These are phyloP conservation scores for Ispidina picta DNA, from an alignment of 2,797 vertebrate species.

Conservation along the genomic window DNA sequence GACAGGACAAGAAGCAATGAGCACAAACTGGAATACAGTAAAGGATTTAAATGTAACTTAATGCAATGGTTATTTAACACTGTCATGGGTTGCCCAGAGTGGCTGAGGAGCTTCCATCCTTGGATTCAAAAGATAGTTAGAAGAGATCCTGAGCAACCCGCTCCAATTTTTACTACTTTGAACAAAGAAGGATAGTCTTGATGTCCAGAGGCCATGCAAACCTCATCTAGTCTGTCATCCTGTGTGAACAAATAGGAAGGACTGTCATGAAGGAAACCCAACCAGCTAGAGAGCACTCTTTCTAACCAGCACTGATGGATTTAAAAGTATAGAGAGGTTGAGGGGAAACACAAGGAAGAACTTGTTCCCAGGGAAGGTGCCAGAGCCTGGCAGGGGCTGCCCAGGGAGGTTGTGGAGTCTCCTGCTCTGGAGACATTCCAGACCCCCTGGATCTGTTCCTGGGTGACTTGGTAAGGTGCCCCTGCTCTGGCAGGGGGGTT, in stretches of 20 bases:
- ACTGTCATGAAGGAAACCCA: background rate
- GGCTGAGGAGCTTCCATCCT: background rate
- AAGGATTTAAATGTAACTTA: background rate
- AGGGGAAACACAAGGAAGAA: no score
- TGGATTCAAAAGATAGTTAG: background rate
- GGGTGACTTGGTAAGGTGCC: no score
- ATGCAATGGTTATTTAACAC: background rate
- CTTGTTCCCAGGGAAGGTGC: no score
- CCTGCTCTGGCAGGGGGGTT: no score
- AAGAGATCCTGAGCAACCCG: background rate
- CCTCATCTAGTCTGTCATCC: background rate
- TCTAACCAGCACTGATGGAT: background rate
- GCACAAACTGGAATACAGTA: background rate
- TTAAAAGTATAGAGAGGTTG: background rate
- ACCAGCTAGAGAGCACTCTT: background rate
- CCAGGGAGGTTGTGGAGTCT: no score
- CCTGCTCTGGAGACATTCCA: no score
- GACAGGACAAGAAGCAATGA: background rate
- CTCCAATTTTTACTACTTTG: background rate
- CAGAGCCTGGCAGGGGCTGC: no score
- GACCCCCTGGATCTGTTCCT: no score
- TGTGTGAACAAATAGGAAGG: background rate
- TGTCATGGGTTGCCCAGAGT: background rate
- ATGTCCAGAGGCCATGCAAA: background rate
- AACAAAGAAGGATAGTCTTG: background rate